Evolutionary conservation across 2,113 vertebrate genomes (phyloP).

Genomic region (Halcyon senegalensis): DNA sequence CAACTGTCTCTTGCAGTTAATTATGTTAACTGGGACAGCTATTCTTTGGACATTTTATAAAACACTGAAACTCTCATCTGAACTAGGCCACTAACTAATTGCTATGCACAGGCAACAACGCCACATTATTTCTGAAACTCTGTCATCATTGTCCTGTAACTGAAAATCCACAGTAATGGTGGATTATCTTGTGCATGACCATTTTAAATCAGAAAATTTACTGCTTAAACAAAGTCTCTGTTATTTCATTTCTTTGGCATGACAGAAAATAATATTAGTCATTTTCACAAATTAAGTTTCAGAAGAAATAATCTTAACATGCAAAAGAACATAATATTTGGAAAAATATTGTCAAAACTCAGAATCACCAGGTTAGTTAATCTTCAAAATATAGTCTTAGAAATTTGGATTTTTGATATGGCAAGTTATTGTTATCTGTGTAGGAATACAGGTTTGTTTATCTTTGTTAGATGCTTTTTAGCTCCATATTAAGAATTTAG

Average conservation of each 20-base stretch:
- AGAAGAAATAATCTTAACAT: background rate
- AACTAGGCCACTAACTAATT: conserved; percentile 69
- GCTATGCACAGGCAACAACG: conserved; percentile 48
- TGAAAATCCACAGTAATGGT: background rate
- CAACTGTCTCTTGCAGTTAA: conserved; percentile 41
- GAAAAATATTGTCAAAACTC: background rate
- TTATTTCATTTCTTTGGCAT: background rate
- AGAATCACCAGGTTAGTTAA: background rate
- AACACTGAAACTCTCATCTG: conserved; percentile 40
- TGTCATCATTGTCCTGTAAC: conserved; percentile 10
- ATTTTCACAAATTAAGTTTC: background rate
- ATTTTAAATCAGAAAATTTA: background rate
- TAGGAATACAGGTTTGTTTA: background rate
- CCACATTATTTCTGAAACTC: conserved; percentile 54
- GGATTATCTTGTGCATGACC: background rate
- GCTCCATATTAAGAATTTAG: background rate
- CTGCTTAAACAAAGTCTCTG: background rate
- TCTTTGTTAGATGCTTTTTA: background rate
- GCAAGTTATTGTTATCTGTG: background rate
- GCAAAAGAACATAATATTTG: background rate
- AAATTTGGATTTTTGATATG: background rate
- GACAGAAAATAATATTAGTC: background rate
- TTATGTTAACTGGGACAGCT: conserved; percentile 64
- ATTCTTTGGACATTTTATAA: conserved; percentile 55
- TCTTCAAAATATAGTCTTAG: background rate